phyloP scores from a whole-genome alignment of 92 coral and sea anemone species.

The Montipora capitata region DNA sequence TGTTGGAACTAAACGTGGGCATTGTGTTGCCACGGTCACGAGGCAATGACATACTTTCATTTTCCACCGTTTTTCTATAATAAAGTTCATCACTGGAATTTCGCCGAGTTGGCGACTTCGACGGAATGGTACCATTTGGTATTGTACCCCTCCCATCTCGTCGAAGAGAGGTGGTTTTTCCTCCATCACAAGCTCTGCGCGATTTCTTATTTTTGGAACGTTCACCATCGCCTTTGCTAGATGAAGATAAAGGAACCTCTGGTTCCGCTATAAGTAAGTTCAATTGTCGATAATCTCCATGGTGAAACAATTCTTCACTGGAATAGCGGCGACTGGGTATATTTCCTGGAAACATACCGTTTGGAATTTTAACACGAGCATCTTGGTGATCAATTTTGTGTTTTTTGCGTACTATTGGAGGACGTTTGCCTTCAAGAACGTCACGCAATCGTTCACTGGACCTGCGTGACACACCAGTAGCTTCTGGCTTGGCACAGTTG shows the following conservation, averaged over 20 bases:
- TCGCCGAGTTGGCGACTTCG: conserved; percentile 9
- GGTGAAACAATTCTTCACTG: conserved; percentile 32
- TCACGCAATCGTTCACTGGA: conserved; percentile 15
- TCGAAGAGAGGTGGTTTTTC: not conserved
- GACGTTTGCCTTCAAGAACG: not conserved
- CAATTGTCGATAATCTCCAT: not conserved
- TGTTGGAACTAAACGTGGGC: not conserved
- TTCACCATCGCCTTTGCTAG: not conserved
- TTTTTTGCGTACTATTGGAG: conserved; percentile 13
- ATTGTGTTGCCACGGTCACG: conserved; percentile 25
- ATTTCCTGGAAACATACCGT: conserved; percentile 5
- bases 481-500: not conserved
- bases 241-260: not conserved
- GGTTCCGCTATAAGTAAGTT: not conserved
- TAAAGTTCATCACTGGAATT: conserved; percentile 20
- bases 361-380: conserved; percentile 5
- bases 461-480: not conserved
- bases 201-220: not conserved
- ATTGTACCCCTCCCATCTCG: not conserved
- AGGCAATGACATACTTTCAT: conserved; percentile 1
- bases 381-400: conserved; percentile 31
- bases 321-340: conserved; percentile 32
- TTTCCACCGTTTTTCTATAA: not conserved
- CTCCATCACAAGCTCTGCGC: not conserved
- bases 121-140: conserved; percentile 1